These are phyloP conservation scores for Campopleginae sp. DNA, from an alignment of 2,888 invertebrate genomes.

Conservation along the genomic window DNA sequence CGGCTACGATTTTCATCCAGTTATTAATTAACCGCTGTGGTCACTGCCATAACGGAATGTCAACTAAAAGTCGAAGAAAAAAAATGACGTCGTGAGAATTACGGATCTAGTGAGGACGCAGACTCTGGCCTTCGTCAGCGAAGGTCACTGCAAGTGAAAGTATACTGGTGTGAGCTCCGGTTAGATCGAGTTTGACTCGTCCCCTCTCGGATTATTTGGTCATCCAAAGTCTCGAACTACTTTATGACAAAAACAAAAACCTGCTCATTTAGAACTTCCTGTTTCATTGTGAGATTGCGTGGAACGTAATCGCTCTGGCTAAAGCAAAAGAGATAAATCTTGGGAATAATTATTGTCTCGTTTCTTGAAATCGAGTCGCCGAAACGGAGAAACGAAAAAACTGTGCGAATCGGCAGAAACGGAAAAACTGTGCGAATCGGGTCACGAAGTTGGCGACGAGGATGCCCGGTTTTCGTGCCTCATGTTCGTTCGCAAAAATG, in stretches of 20 bases:
- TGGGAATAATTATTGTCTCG: slow-evolving; percentile 28
- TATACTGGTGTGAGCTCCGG: slow-evolving; percentile 32
- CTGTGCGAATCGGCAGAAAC: slow-evolving; percentile 26
- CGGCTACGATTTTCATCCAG: neutral
- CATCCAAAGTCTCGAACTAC: slow-evolving; percentile 18
- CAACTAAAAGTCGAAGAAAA: slow-evolving; percentile 29
- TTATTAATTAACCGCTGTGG: slow-evolving; percentile 9
- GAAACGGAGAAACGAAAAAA: slow-evolving; percentile 14
- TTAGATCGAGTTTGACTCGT: slow-evolving; percentile 39
- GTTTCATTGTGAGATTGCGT: neutral
- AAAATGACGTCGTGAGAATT: slow-evolving; percentile 22
- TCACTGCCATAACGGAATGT: slow-evolving; percentile 42
- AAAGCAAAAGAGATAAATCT: slow-evolving; percentile 13
- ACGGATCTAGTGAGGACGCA: slow-evolving; percentile 52
- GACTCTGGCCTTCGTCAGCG: slow-evolving; percentile 64
- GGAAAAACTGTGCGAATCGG: slow-evolving; percentile 19
- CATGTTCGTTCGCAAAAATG: slow-evolving; percentile 45
- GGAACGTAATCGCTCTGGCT: slow-evolving; percentile 6
- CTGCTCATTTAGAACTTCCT: neutral
- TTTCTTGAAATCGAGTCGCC: neutral
- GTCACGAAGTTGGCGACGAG: slow-evolving; percentile 28
- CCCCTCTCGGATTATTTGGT: slow-evolving; percentile 26
- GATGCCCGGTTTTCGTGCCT: slow-evolving; percentile 21
- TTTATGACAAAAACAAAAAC: neutral
- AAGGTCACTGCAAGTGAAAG: slow-evolving; percentile 72